Evolutionary conservation across 2,888 invertebrate genomes (phyloP), one percentile per base, ranked within the genome.

Genomic region (Criorhina ranunculi): DNA sequence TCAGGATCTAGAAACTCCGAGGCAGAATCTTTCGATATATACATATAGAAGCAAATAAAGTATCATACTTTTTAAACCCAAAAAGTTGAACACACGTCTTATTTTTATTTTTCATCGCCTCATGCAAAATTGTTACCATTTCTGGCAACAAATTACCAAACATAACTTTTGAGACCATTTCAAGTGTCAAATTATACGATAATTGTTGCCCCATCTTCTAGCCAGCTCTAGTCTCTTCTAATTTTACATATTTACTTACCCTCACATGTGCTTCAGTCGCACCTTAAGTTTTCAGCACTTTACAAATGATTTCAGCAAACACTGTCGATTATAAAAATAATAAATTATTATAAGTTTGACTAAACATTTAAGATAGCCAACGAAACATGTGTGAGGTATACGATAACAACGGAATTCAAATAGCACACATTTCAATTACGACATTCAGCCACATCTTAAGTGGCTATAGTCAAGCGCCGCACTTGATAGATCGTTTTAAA

Each of bases 201-300:
- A 60, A 60, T 60, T 12, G 2, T 6, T 40, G 31, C 31, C 42
- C 11, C 33, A 17, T 44, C 31, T 44, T 24, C 11, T 49, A 24
- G 11, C 49, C 49, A 24, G 17, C 17, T 19, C 15, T 42, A 4
- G 7, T 2, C 33, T 53, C 15, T 29, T n/a, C 6, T 6, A 49
- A 66, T 66, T 66, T n/a, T 51, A 9, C 49, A 66, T 66, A 66
- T 24, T 12, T 12, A 40, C 24, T 49, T 24, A 9, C 49, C 15
- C 9, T 12, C 31, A 35, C 46, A 19, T 62, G 31, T 46, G 46
- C 37, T 37, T 29, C 11, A 51, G 40, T 53, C 67, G 53, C 67
- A 53, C 67, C 67, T 53, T 42, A 42, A 67, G 42, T 17, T 40
- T 46, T 24, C 37, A 66, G 19, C 24, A 24, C 35, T 37, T 66